phyloP scores from a whole-genome alignment of 2,113 vertebrate genomes.

The Leptodactylus fuscus region DNA sequence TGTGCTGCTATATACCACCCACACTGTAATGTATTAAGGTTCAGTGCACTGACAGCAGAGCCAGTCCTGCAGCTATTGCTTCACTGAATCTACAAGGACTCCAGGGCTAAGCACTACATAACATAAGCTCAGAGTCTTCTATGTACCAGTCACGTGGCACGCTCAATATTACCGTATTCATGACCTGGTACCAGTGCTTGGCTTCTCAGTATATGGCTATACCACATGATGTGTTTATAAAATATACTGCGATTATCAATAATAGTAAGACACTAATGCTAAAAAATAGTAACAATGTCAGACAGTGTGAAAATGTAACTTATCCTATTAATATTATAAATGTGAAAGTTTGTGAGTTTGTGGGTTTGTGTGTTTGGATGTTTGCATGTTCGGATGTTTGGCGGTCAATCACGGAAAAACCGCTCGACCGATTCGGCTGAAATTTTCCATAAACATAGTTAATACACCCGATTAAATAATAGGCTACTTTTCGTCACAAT shows the following conservation, averaged over 20 bases:
- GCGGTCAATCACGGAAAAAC: no score
- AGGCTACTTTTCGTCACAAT: no score
- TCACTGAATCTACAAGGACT: neutral
- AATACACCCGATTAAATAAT: no score
- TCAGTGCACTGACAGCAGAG: neutral
- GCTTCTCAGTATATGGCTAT: neutral
- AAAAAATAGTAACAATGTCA: no score
- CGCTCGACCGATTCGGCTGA: no score
- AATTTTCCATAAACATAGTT: no score
- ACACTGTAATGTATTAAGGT: neutral
- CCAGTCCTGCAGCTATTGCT: slow-evolving; percentile 1
- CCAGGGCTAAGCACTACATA: neutral
- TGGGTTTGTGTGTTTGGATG: no score
- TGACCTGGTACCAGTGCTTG: neutral
- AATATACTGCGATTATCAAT: neutral
- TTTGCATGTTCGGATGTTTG: no score
- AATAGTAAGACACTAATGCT: neutral
- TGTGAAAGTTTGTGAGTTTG: no score
- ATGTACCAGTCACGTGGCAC: neutral
- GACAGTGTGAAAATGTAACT: no score
- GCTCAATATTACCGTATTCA: neutral
- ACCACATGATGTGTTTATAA: neutral
- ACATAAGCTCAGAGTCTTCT: neutral
- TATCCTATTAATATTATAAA: no score
- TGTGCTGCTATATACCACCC: neutral